Evolutionary conservation across 2,888 invertebrate genomes (phyloP).

Genomic region (Hemicrepidius hirtus): DNA sequence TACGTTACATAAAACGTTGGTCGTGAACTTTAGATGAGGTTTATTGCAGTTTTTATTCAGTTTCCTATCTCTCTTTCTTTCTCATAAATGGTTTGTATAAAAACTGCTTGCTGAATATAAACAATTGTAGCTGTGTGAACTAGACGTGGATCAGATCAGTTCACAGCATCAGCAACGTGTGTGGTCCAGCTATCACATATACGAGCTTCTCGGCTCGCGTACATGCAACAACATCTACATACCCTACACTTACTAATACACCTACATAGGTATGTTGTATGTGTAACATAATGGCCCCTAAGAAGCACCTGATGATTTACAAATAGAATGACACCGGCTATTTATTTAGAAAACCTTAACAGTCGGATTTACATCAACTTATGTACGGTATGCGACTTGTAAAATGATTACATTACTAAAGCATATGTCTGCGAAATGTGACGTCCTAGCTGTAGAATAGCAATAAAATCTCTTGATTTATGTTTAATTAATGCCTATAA

Average conservation of each 20-base stretch:
- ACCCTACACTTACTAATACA: conserved; percentile 47
- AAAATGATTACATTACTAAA: conserved; percentile 26
- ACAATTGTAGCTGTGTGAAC: conserved; percentile 62
- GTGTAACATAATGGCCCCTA: conserved; percentile 40
- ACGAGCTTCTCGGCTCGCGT: conserved; percentile 39
- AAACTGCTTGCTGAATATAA: conserved; percentile 55
- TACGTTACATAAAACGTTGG: conserved; percentile 7
- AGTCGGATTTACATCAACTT: conserved; percentile 30
- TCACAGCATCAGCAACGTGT: conserved; percentile 65
- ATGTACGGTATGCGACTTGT: conserved; percentile 25
- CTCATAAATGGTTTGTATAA: conserved; percentile 38
- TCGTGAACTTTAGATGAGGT: conserved; percentile 12
- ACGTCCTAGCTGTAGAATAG: not conserved
- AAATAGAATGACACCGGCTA: conserved; percentile 52
- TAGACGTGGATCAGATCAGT: conserved; percentile 64
- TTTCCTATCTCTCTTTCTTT: too few species aligned
- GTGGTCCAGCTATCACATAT: conserved; percentile 62
- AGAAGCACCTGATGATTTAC: conserved; percentile 55
- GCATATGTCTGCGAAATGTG: conserved; percentile 17
- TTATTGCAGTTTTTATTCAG: conserved; percentile 8
- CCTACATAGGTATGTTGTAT: conserved; percentile 40
- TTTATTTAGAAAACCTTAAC: conserved; percentile 46
- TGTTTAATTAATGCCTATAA: conserved; percentile 24
- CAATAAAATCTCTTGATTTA: conserved; percentile 19
- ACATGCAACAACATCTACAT: conserved; percentile 49